Conservation (phyloP, 2,888 invertebrate species). For the Tromatobia lineatoria region DNA sequence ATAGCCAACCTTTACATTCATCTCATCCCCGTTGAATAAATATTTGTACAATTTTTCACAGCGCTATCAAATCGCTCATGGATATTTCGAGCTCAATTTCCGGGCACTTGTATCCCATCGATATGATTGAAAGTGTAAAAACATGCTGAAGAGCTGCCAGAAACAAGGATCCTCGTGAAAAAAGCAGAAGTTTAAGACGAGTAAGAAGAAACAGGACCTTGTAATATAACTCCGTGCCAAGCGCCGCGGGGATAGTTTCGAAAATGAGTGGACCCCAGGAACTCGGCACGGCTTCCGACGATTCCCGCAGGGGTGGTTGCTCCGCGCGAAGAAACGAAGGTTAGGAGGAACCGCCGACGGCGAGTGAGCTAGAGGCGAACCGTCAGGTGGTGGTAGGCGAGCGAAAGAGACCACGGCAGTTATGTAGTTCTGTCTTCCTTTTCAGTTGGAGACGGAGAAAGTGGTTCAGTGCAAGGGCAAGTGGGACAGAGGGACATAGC, state of each 20-base stretch:
- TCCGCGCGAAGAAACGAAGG: conserved; percentile 47
- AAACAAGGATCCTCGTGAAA: conserved; percentile 48
- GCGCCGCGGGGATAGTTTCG: conserved; percentile 75
- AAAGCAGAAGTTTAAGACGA: conserved; percentile 36
- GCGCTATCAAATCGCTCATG: conserved; percentile 45
- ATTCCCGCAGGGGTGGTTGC: conserved; percentile 72
- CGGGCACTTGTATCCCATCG: conserved; percentile 17
- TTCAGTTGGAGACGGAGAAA: conserved; percentile 22
- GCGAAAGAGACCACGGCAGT: conserved; percentile 44
- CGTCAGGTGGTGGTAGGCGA: conserved; percentile 68
- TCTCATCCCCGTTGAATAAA: conserved; percentile 47
- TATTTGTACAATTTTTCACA: conserved; percentile 48
- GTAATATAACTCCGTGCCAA: conserved; percentile 77
- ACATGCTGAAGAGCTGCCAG: conserved; percentile 27
- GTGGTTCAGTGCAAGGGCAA: conserved; percentile 44
- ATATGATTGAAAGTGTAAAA: conserved; percentile 27
- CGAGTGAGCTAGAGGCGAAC: conserved; percentile 65
- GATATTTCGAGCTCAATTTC: conserved; percentile 35
- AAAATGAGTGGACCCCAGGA: conserved; percentile 77
- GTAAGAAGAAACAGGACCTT: conserved; percentile 52
- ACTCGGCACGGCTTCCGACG: conserved; percentile 73
- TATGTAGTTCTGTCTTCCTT: background rate
- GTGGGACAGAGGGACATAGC: conserved; percentile 62
- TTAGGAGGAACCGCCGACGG: conserved; percentile 63
- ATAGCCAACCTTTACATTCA: conserved; percentile 37